These are phyloP conservation scores for Salarias fasciatus DNA, from an alignment of 2,797 vertebrate genomes.

Conservation along the genomic window DNA sequence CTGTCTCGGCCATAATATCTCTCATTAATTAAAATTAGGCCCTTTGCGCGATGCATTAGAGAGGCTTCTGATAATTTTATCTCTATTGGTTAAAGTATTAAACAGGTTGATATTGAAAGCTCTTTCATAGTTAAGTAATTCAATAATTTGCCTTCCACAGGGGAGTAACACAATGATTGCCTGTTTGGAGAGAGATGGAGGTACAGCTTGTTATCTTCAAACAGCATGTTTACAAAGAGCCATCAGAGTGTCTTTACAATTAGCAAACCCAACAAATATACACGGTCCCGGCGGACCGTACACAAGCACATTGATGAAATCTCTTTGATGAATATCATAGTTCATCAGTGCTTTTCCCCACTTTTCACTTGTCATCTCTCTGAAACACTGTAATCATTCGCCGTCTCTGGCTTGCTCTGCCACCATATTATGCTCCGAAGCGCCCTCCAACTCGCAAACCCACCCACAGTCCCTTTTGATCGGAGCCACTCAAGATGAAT, in stretches of 20 bases:
- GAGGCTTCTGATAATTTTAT: neutral
- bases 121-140: conserved; percentile 8
- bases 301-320: conserved; percentile 11
- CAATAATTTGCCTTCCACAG: conserved; percentile 16
- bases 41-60: too few relatives aligned
- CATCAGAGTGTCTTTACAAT: conserved; percentile 37
- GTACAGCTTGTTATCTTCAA: conserved; percentile 14
- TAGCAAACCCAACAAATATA: conserved; percentile 33
- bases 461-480: conserved; percentile 55
- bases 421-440: conserved; percentile 25
- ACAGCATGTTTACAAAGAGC: conserved; percentile 31
- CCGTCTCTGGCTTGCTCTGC: conserved; percentile 19
- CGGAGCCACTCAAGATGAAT: conserved; percentile 62
- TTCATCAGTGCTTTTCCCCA: conserved; percentile 19
- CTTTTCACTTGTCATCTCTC: conserved; percentile 20
- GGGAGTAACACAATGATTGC: neutral
- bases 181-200: conserved; percentile 2
- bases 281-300: conserved; percentile 7
- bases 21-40: too few relatives aligned
- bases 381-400: conserved; percentile 23
- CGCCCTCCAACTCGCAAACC: conserved; percentile 34
- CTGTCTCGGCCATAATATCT: too few relatives aligned
- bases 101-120: neutral
- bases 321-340: conserved; percentile 36
- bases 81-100: neutral